Evolutionary conservation across 2,888 invertebrate genomes (phyloP).

Genomic region (Deilephila elpenor): DNA sequence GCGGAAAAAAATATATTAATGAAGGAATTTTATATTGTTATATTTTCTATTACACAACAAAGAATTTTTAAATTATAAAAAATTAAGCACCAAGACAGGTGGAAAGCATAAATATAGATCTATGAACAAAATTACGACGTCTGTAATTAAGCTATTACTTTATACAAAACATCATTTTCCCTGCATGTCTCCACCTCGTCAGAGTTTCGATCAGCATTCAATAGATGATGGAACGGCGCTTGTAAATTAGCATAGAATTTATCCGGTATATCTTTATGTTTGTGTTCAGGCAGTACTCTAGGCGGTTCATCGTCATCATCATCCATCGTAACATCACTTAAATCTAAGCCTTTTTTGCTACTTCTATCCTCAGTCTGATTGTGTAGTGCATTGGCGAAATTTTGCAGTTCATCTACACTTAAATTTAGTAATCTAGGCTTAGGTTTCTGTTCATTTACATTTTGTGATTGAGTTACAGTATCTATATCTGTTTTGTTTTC

Average conservation of each 20-base stretch:
- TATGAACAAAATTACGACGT: neutral
- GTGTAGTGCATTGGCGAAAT: constrained; percentile 73
- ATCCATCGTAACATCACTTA: constrained; percentile 92
- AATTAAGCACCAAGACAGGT: no score
- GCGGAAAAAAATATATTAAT: neutral
- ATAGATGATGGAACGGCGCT: constrained; percentile 70
- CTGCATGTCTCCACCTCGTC: constrained; percentile 72
- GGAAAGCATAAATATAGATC: no score
- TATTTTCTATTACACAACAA: no score
- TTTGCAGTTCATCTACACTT: constrained; percentile 75
- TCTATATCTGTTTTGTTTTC: constrained; percentile 48
- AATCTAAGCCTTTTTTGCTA: constrained; percentile 78
- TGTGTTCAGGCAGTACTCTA: constrained; percentile 50
- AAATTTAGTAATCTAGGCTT: constrained; percentile 70
- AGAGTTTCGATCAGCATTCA: constrained; percentile 61
- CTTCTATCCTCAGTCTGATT: constrained; percentile 63
- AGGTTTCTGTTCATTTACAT: constrained; percentile 53
- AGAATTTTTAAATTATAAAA: no score
- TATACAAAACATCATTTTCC: constrained; percentile 78
- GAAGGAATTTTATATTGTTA: no score
- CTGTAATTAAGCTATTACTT: constrained; percentile 55
- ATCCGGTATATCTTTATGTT: constrained; percentile 64
- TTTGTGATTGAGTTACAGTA: constrained; percentile 39
- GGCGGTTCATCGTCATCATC: constrained; percentile 82
- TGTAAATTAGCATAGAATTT: constrained; percentile 74